Conservation (phyloP, 2,888 invertebrate genomes). For the Caenorhabditis zanzibari region DNA sequence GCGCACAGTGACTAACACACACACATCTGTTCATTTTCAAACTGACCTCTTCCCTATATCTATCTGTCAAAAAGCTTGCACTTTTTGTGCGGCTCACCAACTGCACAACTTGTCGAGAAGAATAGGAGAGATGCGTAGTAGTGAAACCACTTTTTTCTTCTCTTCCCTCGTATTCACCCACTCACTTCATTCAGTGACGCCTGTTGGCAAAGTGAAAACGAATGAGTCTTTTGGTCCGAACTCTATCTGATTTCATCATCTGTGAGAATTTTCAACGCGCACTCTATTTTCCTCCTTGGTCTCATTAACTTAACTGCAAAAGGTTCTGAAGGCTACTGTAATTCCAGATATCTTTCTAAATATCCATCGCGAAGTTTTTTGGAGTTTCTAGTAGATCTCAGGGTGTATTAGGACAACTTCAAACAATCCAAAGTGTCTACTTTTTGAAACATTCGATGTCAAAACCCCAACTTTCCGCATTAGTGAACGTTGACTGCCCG, state of each 20-base stretch:
- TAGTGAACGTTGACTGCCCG: background rate
- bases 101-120: conserved; percentile 35
- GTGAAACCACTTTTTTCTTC: conserved; percentile 41
- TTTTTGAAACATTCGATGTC: too few relatives aligned
- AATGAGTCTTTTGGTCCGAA: conserved; percentile 19
- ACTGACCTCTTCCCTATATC: conserved; percentile 19
- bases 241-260: conserved; percentile 20
- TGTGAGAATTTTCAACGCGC: too few relatives aligned
- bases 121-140: conserved; percentile 35
- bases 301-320: too few relatives aligned
- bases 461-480: background rate
- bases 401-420: too few relatives aligned
- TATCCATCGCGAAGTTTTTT: too few relatives aligned
- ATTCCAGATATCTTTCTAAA: too few relatives aligned
- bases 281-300: too few relatives aligned
- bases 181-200: conserved; percentile 39
- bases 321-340: too few relatives aligned
- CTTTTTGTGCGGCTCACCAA: conserved; percentile 1
- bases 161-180: conserved; percentile 42
- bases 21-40: conserved; percentile 40
- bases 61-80: background rate
- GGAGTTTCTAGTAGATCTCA: background rate
- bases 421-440: too few relatives aligned
- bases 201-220: conserved; percentile 31
- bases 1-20: background rate